Evolutionary conservation across 1,140 invertebrate genomes (phyloP).

Genomic region (Mamestra configurata): DNA sequence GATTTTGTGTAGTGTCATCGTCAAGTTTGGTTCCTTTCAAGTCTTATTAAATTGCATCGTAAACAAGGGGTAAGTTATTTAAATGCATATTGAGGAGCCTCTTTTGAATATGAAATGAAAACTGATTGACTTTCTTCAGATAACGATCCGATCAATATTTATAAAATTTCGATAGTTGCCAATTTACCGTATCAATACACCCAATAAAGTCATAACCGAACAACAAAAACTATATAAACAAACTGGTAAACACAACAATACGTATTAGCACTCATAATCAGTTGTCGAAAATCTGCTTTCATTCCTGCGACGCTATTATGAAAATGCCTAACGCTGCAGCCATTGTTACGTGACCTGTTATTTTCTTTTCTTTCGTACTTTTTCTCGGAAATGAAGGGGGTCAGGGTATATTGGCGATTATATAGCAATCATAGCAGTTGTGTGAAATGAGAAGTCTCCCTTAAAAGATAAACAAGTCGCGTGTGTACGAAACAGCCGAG

Average conservation of each 20-base stretch:
- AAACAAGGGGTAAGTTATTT: too few relatives aligned
- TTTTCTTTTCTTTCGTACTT: slow-evolving; percentile 51
- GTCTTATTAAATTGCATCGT: too few relatives aligned
- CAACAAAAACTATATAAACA: slow-evolving; percentile 47
- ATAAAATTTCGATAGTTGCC: neutral
- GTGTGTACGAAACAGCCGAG: slow-evolving; percentile 85
- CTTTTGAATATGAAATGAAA: too few relatives aligned
- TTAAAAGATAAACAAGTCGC: slow-evolving; percentile 88
- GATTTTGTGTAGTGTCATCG: too few relatives aligned
- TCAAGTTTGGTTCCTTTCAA: too few relatives aligned
- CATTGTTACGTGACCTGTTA: slow-evolving; percentile 58
- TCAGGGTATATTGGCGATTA: slow-evolving; percentile 70
- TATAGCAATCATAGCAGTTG: slow-evolving; percentile 85
- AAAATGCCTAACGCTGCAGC: slow-evolving; percentile 67
- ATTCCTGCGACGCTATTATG: slow-evolving; percentile 65
- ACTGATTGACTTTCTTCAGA: too few relatives aligned
- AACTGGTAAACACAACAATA: slow-evolving; percentile 58
- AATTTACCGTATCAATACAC: neutral
- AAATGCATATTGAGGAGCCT: too few relatives aligned
- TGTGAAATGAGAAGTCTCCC: slow-evolving; percentile 87
- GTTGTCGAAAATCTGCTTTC: slow-evolving; percentile 68
- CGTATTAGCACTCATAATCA: slow-evolving; percentile 68
- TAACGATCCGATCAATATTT: too few relatives aligned
- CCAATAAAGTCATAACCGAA: slow-evolving; percentile 1
- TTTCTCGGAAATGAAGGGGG: slow-evolving; percentile 36